Evolutionary conservation across 64 coral and sea anemone species (phyloP), one percentile per base, ranked within the genome.

Genomic region (Astreopora myriophthalma): DNA sequence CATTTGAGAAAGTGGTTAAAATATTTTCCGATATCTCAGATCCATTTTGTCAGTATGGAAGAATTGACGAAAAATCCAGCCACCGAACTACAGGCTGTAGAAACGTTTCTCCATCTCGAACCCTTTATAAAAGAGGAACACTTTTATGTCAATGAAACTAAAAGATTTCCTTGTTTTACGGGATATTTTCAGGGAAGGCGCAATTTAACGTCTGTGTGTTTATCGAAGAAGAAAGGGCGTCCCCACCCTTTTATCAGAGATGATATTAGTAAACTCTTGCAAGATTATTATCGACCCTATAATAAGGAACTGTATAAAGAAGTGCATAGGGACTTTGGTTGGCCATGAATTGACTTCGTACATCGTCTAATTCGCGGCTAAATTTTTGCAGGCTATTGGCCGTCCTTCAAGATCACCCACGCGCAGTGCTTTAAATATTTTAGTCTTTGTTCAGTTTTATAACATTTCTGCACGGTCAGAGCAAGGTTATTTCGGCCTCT

Each of bases 41-140:
- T 94, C 13, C 86, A 89, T 67, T 82, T 94, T 89, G 92, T 89
- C 8, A 94, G 79, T 52, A 86, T 87, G 29, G 92, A 94, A 64
- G 52, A 89, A 22, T 11, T 94, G 40, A 79, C 42, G 24, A 38
- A 17, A 31, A 67, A 66, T 46, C 92, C 92, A 48, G 65, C 48
- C 22, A 73, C 75, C 29, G 92, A 89, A 48, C 37, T 94, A 5
- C 62, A 49, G 75, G 81, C 36, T 22, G 92, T 94, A 12, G 92
- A 94, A 76, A 64, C 75, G 31, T 94, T 94, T 64, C 49, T 94
- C 4, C 57, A 74, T 29, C 51, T 94, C 29, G 49, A 88, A 16
- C 52, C 77, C 9, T 89, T 84, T 89, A 84, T 94, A 19, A 89
- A 74, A 20, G 46, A 73, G 48, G 67, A 94, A 35, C 49, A 89